Evolutionary conservation across 2,888 invertebrate genomes (phyloP).

Genomic region (Nemoura dubitans): DNA sequence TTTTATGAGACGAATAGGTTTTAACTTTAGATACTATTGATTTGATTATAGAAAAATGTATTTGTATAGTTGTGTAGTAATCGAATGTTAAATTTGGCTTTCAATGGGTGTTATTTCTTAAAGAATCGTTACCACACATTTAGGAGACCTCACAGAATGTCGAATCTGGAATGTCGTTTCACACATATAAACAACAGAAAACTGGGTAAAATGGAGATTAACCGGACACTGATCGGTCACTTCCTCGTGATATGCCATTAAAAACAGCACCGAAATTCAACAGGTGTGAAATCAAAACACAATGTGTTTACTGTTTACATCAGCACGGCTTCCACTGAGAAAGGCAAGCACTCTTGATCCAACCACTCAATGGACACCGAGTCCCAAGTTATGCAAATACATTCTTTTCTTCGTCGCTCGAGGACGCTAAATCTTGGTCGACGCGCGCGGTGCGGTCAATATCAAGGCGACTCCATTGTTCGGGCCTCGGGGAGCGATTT

Average conservation of each 20-base stretch:
- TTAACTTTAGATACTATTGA: not conserved
- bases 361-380: not conserved
- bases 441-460: not conserved
- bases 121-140: not conserved
- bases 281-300: constrained; percentile 4
- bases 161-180: not conserved
- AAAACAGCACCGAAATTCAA: not conserved
- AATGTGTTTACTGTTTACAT: not conserved
- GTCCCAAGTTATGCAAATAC: not conserved
- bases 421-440: not conserved
- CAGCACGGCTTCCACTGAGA: not conserved
- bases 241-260: not conserved
- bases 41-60: not conserved
- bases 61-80: not conserved
- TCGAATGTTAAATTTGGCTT: not conserved
- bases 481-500: not conserved
- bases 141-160: not conserved
- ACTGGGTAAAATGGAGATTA: not conserved
- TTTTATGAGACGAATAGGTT: not conserved
- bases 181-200: not conserved
- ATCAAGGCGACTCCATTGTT: not conserved
- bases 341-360: not conserved
- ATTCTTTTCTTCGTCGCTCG: not conserved
- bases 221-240: not conserved
- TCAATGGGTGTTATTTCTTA: not conserved